Conservation (phyloP, 2,888 invertebrate species). For the Penaeus monodon region DNA sequence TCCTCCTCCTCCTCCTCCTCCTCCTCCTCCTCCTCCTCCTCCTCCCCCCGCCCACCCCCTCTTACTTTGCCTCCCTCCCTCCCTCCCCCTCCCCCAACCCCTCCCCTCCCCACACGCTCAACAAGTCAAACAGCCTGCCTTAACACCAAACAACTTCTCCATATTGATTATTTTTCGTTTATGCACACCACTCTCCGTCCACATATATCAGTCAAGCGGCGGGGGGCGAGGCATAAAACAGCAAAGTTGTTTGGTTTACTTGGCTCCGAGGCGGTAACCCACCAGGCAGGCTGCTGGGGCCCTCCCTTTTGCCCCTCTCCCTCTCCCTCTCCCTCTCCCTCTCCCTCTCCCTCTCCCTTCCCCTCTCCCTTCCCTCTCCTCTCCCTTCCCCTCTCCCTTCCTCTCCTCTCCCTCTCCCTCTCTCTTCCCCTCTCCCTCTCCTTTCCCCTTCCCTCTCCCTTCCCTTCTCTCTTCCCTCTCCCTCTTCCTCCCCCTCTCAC, state of each 20-base stretch:
- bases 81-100: background rate
- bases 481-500: too few relatives aligned
- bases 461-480: too few relatives aligned
- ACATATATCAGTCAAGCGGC: constrained; percentile 44
- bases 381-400: too few relatives aligned
- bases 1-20: too few relatives aligned
- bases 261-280: constrained; percentile 5
- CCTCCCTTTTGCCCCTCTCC: background rate
- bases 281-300: constrained; percentile 5
- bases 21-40: background rate
- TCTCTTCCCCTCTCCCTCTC: too few relatives aligned
- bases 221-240: constrained; percentile 34
- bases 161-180: constrained; percentile 44
- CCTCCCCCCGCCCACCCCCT: background rate
- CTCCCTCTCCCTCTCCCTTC: too few relatives aligned
- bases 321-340: background rate
- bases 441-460: too few relatives aligned
- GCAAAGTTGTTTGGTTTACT: constrained; percentile 37
- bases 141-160: constrained; percentile 33
- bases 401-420: too few relatives aligned
- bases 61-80: background rate
- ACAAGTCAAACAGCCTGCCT: constrained; percentile 33
- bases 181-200: constrained; percentile 39
- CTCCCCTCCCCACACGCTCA: background rate
- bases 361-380: too few relatives aligned